These are phyloP conservation scores for Matsumurasca onukii DNA, from an alignment of 1,140 invertebrate species.

Conservation along the genomic window DNA sequence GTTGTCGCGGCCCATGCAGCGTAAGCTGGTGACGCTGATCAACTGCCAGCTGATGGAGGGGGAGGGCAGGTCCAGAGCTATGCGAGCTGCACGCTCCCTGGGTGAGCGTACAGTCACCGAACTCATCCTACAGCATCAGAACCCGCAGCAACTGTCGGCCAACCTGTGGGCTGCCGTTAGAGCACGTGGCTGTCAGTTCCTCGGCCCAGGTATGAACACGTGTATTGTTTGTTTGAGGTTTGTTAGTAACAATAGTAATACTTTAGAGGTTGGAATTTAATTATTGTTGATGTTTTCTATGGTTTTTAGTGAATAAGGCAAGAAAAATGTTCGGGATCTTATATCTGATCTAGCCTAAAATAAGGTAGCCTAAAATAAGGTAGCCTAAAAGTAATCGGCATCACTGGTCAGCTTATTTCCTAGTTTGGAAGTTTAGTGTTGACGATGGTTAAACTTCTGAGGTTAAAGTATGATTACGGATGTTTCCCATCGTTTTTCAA, in stretches of 20 bases:
- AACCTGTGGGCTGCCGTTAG: slow-evolving; percentile 97
- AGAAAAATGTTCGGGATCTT: no score
- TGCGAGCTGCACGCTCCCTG: slow-evolving; percentile 83
- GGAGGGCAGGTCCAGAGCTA: slow-evolving; percentile 77
- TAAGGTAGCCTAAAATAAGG: no score
- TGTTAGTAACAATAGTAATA: background rate
- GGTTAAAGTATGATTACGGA: no score
- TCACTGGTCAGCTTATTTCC: no score
- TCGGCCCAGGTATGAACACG: slow-evolving; percentile 94
- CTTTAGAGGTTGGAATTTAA: background rate
- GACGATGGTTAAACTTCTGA: no score
- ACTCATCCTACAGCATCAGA: slow-evolving; percentile 92
- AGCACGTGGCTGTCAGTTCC: slow-evolving; percentile 95
- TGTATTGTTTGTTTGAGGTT: slow-evolving; percentile 13
- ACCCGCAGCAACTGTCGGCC: slow-evolving; percentile 87
- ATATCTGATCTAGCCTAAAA: no score
- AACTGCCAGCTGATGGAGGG: slow-evolving; percentile 92
- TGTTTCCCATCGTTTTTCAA: no score
- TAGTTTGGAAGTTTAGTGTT: no score
- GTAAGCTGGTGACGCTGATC: slow-evolving; percentile 89
- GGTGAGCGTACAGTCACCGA: slow-evolving; percentile 95
- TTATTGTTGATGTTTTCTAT: no score
- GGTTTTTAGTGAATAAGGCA: background rate
- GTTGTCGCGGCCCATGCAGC: slow-evolving; percentile 90
- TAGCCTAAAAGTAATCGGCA: no score